These are phyloP conservation scores for Melangyna quadrimaculata DNA, from an alignment of 2,888 invertebrate species.

Conservation along the genomic window DNA sequence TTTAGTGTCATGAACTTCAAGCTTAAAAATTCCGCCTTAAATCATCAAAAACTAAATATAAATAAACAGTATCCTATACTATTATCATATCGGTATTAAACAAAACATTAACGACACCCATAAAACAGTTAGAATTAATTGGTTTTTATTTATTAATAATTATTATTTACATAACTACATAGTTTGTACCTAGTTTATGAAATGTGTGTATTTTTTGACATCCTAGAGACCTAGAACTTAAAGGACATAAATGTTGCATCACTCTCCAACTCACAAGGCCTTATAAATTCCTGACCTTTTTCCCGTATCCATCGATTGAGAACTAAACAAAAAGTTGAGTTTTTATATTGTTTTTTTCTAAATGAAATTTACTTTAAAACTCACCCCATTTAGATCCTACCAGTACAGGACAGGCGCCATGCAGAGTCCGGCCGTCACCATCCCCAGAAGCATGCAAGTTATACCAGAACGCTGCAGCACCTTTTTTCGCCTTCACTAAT, in stretches of 20 bases:
- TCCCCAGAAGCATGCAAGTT: constrained; percentile 95
- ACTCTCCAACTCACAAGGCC: constrained; percentile 83
- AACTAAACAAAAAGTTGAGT: constrained; percentile 80
- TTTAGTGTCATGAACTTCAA: too few relatives aligned
- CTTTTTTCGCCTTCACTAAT: constrained; percentile 84
- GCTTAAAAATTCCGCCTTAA: too few relatives aligned
- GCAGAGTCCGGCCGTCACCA: constrained; percentile 92
- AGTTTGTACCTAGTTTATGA: too few relatives aligned
- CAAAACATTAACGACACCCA: too few relatives aligned
- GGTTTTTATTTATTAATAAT: too few relatives aligned
- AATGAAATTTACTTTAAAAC: constrained; percentile 57
- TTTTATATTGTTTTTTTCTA: neutral
- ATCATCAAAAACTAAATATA: too few relatives aligned
- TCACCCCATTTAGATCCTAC: constrained; percentile 98
- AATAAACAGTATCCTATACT: too few relatives aligned
- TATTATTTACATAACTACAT: too few relatives aligned
- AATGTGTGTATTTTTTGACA: too few relatives aligned
- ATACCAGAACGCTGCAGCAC: constrained; percentile 93
- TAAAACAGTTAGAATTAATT: too few relatives aligned
- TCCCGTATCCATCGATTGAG: constrained; percentile 96
- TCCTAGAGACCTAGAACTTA: neutral
- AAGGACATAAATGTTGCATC: constrained; percentile 71
- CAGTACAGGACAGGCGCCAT: constrained; percentile 97
- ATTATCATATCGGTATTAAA: too few relatives aligned
- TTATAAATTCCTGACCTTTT: constrained; percentile 88